A percentile compares a stretch with the other conserved stretches of the same genome.
phyloP scores from a whole-genome alignment of 2,113 vertebrate genomes.

The Tragulus kanchil region DNA sequence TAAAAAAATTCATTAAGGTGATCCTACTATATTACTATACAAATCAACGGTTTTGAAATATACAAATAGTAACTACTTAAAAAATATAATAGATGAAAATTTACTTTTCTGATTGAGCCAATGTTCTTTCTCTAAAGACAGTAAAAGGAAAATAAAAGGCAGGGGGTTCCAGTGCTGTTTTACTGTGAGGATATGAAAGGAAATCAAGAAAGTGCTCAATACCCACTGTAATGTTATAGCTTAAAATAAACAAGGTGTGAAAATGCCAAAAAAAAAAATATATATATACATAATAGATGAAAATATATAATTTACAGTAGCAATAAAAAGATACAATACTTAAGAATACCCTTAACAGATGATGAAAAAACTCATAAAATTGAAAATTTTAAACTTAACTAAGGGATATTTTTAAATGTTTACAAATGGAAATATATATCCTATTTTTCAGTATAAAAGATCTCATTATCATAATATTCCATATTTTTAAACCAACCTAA shows the following conservation, averaged over 20 bases:
- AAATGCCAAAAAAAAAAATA: background rate
- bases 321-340: background rate
- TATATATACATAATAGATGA: background rate
- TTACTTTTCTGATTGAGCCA: background rate
- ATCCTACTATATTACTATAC: background rate
- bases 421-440: background rate
- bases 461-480: background rate
- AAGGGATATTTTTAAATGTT: background rate
- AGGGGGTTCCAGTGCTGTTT: background rate
- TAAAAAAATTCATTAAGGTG: background rate
- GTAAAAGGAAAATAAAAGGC: fast-evolving
- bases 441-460: background rate
- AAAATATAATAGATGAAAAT: background rate
- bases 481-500: background rate
- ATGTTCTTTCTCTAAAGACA: background rate
- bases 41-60: background rate
- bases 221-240: constrained; percentile 18
- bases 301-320: background rate
- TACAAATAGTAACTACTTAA: background rate
- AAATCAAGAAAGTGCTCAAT: constrained; percentile 60
- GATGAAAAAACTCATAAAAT: background rate
- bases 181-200: constrained; percentile 37
- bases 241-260: constrained; percentile 67
- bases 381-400: background rate
- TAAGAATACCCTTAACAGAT: background rate